Evolutionary conservation across 2,797 vertebrate genomes (phyloP).

Genomic region (Rhincodon typus): DNA sequence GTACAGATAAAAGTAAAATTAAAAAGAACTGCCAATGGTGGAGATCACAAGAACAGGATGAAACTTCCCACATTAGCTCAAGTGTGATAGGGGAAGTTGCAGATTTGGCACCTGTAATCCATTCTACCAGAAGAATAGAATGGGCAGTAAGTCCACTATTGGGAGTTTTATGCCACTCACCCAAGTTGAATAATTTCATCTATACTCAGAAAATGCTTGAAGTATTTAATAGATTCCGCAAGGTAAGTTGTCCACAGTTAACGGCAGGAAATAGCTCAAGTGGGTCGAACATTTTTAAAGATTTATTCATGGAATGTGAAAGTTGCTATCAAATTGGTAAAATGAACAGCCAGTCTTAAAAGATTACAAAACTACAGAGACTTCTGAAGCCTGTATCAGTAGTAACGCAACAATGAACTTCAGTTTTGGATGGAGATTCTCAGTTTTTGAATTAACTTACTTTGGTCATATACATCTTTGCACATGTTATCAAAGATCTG

Average conservation of each 20-base stretch:
- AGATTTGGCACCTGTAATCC: neutral
- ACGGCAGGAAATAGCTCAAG: neutral
- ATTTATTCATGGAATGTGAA: neutral
- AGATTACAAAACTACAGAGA: neutral
- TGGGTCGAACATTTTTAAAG: neutral
- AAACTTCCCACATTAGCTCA: neutral
- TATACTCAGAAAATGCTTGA: neutral
- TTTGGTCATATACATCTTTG: slow-evolving; percentile 21
- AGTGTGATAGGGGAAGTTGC: neutral
- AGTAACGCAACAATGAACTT: neutral
- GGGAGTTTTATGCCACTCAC: neutral
- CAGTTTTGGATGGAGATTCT: slow-evolving; percentile 39
- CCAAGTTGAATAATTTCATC: neutral
- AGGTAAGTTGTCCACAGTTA: neutral
- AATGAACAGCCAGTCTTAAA: neutral
- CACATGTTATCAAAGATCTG: slow-evolving; percentile 39
- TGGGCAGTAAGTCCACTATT: no score
- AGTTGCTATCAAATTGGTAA: neutral
- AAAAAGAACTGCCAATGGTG: neutral
- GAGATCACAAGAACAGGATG: neutral
- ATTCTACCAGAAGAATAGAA: neutral
- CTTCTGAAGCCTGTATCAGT: neutral
- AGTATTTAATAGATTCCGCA: neutral
- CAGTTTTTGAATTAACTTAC: slow-evolving; percentile 28
- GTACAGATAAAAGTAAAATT: neutral